These are phyloP conservation scores for Cairina moschata DNA, from an alignment of 2,113 vertebrate genomes.

Conservation along the genomic window DNA sequence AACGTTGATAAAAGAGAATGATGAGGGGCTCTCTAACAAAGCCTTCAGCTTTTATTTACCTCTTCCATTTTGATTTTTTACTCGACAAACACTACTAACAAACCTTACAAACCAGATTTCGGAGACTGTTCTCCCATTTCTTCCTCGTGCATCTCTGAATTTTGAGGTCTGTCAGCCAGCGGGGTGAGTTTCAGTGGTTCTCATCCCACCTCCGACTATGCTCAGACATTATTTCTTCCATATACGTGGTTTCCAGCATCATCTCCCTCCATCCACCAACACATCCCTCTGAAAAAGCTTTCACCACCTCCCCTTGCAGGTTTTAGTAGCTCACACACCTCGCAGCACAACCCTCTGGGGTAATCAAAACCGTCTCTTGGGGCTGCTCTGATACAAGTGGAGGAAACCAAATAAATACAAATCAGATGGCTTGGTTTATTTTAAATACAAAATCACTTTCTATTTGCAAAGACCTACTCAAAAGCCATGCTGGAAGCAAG, in stretches of 20 bases:
- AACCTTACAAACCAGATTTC: background rate
- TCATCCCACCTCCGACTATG: background rate
- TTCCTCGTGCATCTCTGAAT: background rate
- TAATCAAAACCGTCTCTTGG: background rate
- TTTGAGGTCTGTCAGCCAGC: background rate
- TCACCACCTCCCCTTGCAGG: background rate
- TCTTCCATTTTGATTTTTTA: background rate
- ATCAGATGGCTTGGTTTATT: no score
- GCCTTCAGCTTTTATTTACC: background rate
- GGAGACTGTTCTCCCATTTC: background rate
- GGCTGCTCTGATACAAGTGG: background rate
- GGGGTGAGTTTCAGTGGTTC: background rate
- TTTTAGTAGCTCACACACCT: background rate
- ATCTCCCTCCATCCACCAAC: background rate
- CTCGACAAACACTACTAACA: background rate
- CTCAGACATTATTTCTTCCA: background rate
- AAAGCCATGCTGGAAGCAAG: background rate
- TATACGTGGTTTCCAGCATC: rapidly evolving
- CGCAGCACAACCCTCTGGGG: background rate
- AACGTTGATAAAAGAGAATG: background rate
- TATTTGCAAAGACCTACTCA: background rate
- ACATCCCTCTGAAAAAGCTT: background rate
- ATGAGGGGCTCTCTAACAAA: background rate
- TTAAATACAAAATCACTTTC: background rate
- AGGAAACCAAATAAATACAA: no score